phyloP scores from a whole-genome alignment of 2,888 invertebrate genomes.

The Pammene aurita region DNA sequence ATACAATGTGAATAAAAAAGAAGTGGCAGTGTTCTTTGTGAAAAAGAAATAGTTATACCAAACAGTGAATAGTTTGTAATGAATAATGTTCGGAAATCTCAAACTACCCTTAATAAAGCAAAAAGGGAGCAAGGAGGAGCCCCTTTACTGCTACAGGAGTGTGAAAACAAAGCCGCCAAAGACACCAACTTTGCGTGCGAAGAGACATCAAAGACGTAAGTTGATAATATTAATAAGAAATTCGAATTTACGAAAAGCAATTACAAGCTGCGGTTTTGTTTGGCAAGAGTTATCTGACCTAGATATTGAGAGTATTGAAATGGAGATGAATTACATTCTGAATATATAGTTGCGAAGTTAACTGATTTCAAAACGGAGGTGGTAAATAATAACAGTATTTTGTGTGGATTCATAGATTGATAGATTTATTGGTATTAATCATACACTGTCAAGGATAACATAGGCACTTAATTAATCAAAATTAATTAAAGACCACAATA shows the following conservation, averaged over 20 bases:
- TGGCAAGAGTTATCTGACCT: background rate
- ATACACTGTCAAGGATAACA: too few species aligned
- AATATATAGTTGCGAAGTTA: background rate
- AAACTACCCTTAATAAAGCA: conserved; percentile 79
- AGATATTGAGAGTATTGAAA: background rate
- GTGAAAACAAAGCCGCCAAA: conserved; percentile 83
- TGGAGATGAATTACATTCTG: background rate
- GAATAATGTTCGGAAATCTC: conserved; percentile 82
- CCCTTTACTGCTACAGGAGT: conserved; percentile 76
- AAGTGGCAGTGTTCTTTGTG: background rate
- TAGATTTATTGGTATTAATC: too few species aligned
- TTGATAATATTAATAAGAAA: conserved; percentile 42
- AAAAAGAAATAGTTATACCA: conserved; percentile 1
- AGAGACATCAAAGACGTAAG: conserved; percentile 80
- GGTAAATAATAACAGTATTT: background rate
- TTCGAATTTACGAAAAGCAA: background rate
- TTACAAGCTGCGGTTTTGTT: conserved; percentile 1
- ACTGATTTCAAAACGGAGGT: background rate
- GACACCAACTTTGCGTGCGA: conserved; percentile 81
- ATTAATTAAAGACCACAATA: too few species aligned
- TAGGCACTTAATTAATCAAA: too few species aligned
- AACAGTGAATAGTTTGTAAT: conserved; percentile 48
- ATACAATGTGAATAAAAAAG: background rate
- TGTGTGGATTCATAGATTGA: too few species aligned
- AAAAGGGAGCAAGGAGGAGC: conserved; percentile 75